Evolutionary conservation across 2,113 vertebrate genomes (phyloP), one percentile per base, ranked within the genome.

Genomic region (Erythrocercus mccallii): DNA sequence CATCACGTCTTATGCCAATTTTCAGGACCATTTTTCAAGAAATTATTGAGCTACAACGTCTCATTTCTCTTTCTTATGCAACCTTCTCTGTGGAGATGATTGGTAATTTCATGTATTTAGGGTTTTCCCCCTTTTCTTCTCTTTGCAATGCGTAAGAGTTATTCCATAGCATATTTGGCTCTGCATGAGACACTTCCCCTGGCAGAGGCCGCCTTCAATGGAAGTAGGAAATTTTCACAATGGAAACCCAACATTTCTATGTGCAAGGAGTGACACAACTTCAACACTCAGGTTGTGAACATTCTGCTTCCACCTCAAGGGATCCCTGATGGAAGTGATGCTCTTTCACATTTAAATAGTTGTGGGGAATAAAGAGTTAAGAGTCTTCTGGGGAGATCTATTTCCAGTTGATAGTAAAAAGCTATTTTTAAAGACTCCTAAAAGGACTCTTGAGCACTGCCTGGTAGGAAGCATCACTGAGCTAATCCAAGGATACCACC

Each of bases 41-140:
- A 62, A 7, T 81, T 51, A 19, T 0, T 38, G 21, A 30, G 50
- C 37, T 72, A 13, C 42, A 61, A 6, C 27, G 57, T 56, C 72
- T 61, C 30, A 14, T 74, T 81, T 87, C 60, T 69, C 57, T 76
- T 62, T 60, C 58, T 33, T 51, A 15, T 0, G 2, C 53, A 56
- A 4, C 35, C 35, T 68, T 69, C 47, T 42, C 25, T 15, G 0
- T 73, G 76, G 42, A 70, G 58, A 33, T 35, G 16, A 25, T 28
- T 73, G 44, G 24, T 42, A 42, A 68, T 83, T 51, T 51, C 33
- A 27, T 62, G 10, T 31, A 20, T 64, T 68, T 57, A 20, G 27
- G 38, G 0, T 2, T 35, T 60, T 28, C 1, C 0, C 1, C 13
- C 5, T 18, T 61, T 70, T 48, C 23, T 5, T 1, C 9, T 58